phyloP scores from a whole-genome alignment of 2,888 invertebrate species.

The Priocnemis perturbator region DNA sequence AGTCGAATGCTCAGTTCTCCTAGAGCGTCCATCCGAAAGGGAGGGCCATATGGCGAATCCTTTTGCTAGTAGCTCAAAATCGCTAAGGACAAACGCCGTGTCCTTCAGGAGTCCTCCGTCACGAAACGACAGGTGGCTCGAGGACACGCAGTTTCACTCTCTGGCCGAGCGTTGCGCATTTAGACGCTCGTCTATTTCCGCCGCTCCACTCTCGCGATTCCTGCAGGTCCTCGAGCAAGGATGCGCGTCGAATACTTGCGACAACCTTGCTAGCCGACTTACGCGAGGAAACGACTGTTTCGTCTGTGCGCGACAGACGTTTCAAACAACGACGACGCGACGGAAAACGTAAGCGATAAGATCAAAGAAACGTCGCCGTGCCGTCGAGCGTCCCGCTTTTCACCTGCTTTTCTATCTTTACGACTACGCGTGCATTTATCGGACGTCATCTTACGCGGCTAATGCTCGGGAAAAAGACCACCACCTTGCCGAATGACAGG shows the following conservation, averaged over 20 bases:
- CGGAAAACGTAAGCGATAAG: no score
- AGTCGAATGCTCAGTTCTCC: slow-evolving; percentile 51
- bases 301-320: no score
- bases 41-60: slow-evolving; percentile 73
- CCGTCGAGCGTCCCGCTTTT: slow-evolving; percentile 22
- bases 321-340: no score
- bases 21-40: slow-evolving; percentile 46
- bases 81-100: slow-evolving; percentile 51
- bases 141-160: neutral
- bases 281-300: no score
- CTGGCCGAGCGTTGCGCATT: no score
- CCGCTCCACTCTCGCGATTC: no score
- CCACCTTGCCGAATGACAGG: slow-evolving; percentile 53
- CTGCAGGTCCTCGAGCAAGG: no score
- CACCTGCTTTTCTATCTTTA: slow-evolving; percentile 56
- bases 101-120: slow-evolving; percentile 48
- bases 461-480: slow-evolving; percentile 43
- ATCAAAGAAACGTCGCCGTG: no score
- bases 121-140: slow-evolving; percentile 49
- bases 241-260: no score
- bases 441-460: slow-evolving; percentile 48
- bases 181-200: no score
- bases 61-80: slow-evolving; percentile 63
- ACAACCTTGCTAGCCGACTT: no score
- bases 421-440: slow-evolving; percentile 47